phyloP scores from a whole-genome alignment of 2,797 vertebrate species.

The Halcyon chelicuti region DNA sequence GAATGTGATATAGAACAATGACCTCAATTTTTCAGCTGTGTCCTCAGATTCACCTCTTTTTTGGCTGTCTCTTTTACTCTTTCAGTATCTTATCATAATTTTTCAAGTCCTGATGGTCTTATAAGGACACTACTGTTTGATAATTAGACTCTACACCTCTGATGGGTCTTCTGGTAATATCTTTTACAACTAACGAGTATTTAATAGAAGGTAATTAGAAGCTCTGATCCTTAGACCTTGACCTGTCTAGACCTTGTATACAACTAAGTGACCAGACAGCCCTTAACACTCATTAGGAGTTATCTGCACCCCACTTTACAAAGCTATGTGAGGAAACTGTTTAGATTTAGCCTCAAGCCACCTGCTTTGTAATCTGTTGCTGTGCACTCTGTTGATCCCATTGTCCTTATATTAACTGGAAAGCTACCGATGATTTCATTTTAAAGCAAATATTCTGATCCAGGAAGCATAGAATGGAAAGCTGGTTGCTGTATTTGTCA shows the following conservation, averaged over 20 bases:
- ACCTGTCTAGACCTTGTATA: slow-evolving; percentile 55
- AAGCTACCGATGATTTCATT: slow-evolving; percentile 68
- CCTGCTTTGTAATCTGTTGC: slow-evolving; percentile 81
- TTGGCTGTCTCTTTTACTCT: slow-evolving; percentile 22
- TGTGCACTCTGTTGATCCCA: slow-evolving; percentile 72
- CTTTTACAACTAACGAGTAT: slow-evolving; percentile 36
- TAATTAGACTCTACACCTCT: slow-evolving; percentile 9
- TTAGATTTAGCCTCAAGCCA: slow-evolving; percentile 81
- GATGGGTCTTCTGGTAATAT: slow-evolving; percentile 12
- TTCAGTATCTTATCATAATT: slow-evolving; percentile 10
- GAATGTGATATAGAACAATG: slow-evolving; percentile 70
- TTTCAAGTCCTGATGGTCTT: slow-evolving; percentile 30
- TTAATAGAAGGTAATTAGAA: slow-evolving; percentile 65
- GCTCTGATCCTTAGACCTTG: slow-evolving; percentile 56
- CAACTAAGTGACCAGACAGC: slow-evolving; percentile 57
- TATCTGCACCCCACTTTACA: slow-evolving; percentile 73
- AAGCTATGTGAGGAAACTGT: slow-evolving; percentile 80
- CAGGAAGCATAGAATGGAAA: not conserved
- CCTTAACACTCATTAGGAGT: slow-evolving; percentile 73
- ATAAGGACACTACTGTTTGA: slow-evolving; percentile 32
- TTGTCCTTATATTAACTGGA: slow-evolving; percentile 64
- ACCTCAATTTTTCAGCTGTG: slow-evolving; percentile 62
- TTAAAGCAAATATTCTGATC: slow-evolving; percentile 62
- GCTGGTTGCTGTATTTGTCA: not conserved
- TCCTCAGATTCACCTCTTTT: slow-evolving; percentile 68